Conservation (phyloP, 2,113 vertebrate species). For the Coregonus clupeaformis region DNA sequence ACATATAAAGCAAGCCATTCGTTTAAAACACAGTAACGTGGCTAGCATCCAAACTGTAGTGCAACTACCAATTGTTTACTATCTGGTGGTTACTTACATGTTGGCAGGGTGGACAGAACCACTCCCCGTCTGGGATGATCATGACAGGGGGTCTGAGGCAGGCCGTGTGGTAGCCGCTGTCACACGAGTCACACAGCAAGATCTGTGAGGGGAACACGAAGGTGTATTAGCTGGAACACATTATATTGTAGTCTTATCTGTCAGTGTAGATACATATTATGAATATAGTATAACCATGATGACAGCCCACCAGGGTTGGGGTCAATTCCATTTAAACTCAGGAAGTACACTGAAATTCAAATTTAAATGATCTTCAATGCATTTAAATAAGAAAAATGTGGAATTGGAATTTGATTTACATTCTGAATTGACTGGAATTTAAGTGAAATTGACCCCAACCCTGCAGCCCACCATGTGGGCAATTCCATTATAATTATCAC, state of each 20-base stretch:
- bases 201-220: constrained; percentile 73
- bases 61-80: background rate
- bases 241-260: no score
- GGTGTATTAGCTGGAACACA: no score
- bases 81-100: constrained; percentile 77
- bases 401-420: no score
- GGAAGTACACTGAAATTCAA: no score
- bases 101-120: constrained; percentile 97
- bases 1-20: background rate
- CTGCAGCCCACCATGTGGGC: no score
- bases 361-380: no score
- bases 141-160: constrained; percentile 95
- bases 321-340: no score
- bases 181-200: constrained; percentile 92
- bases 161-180: constrained; percentile 96
- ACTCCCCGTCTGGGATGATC: constrained; percentile 97
- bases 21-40: background rate
- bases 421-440: no score
- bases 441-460: background rate
- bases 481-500: background rate
- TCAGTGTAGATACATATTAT: background rate
- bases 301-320: no score
- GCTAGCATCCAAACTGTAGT: no score
- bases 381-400: no score
- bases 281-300: background rate